Percentiles rank a stretch among this genome's conserved stretches.
Evolutionary conservation across 1,140 invertebrate species (phyloP).

Genomic region (Octopus bimaculoides): DNA sequence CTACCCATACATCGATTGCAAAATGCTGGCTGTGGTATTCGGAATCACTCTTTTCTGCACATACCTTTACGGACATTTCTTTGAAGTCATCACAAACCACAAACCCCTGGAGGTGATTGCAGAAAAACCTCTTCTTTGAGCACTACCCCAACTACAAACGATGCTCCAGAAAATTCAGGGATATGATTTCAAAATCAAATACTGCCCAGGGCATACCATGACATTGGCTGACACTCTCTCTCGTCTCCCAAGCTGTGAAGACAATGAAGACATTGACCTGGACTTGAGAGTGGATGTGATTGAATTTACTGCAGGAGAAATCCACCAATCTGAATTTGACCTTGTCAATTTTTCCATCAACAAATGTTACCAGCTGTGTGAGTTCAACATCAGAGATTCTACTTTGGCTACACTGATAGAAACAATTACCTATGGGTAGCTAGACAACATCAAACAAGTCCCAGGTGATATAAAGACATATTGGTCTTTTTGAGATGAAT

Average conservation of each 20-base stretch:
- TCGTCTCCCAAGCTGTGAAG: not conserved
- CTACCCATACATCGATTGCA: constrained; percentile 59
- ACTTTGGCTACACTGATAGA: not conserved
- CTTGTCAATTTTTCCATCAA: not conserved
- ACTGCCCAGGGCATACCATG: constrained; percentile 27
- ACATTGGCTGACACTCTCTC: constrained; percentile 29
- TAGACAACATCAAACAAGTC: constrained; percentile 10
- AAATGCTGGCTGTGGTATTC: constrained; percentile 60
- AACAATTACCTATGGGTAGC: constrained; percentile 18
- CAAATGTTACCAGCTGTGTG: not conserved
- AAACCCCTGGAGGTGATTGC: constrained; percentile 32
- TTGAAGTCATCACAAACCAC: constrained; percentile 28
- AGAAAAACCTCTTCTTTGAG: constrained; percentile 24
- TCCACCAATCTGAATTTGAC: too few relatives aligned
- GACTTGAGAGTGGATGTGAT: not conserved
- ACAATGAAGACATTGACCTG: not conserved
- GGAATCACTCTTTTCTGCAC: constrained; percentile 60
- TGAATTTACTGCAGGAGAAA: too few relatives aligned
- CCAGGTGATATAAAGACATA: constrained; percentile 12
- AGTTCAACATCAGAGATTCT: not conserved
- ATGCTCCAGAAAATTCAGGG: constrained; percentile 25
- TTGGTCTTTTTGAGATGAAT: constrained; percentile 18
- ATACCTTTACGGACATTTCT: constrained; percentile 50
- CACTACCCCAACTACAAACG: constrained; percentile 26
- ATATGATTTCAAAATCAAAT: constrained; percentile 32